phyloP scores from a whole-genome alignment of 1,140 invertebrate species.

The Campoletis sonorensis region DNA sequence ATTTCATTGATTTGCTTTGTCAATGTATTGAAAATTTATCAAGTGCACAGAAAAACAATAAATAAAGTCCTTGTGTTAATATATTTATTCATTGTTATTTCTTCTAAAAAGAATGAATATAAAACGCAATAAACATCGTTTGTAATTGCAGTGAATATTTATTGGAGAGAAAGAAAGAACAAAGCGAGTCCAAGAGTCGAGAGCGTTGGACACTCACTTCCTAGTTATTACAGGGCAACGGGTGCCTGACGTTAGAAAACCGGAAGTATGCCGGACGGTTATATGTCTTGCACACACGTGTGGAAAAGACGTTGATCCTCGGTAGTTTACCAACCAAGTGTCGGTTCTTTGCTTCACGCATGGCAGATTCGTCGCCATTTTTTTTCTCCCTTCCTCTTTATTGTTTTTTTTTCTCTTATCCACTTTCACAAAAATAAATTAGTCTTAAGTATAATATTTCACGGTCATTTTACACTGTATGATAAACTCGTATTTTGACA shows the following conservation, averaged over 20 bases:
- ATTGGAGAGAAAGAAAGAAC: conserved; percentile 23
- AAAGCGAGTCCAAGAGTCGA: conserved; percentile 8
- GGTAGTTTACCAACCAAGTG: not conserved
- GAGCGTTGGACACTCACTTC: conserved; percentile 55
- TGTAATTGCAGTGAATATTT: not conserved
- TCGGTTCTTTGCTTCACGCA: conserved; percentile 65
- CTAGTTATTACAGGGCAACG: conserved; percentile 55
- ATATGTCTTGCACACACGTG: conserved; percentile 48
- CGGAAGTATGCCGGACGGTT: conserved; percentile 57
- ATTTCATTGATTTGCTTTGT: too few species aligned
- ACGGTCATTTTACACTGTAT: too few species aligned
- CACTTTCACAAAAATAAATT: conserved; percentile 64
- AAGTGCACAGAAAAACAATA: too few species aligned
- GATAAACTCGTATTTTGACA: too few species aligned
- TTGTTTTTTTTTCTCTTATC: conserved; percentile 10
- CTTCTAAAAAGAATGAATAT: not conserved
- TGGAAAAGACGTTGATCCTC: conserved; percentile 58
- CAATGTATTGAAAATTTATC: too few species aligned
- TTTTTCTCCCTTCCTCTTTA: conserved; percentile 52
- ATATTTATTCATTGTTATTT: too few species aligned
- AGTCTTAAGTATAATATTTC: conserved; percentile 11
- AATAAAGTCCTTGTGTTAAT: too few species aligned
- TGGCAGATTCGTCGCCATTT: conserved; percentile 67
- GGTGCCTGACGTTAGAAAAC: conserved; percentile 61
- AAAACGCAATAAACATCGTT: not conserved